phyloP scores from a whole-genome alignment of 2,113 vertebrate genomes.

The Tychaedon coryphoeus region DNA sequence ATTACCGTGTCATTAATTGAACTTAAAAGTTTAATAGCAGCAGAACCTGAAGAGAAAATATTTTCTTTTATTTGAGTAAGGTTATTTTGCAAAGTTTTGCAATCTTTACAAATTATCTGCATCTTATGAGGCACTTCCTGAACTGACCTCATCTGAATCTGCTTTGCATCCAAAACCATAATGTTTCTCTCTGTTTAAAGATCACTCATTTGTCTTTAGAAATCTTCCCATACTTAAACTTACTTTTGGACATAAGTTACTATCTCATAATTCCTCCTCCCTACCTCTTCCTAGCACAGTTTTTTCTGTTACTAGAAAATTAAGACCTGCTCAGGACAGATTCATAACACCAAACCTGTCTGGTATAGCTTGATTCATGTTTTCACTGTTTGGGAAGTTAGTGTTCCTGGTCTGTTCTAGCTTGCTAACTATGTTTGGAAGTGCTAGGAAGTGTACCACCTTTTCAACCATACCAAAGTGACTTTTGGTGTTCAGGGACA shows the following conservation, averaged over 20 bases:
- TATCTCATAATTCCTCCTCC: neutral
- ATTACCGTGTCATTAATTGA: neutral
- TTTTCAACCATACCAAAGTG: neutral
- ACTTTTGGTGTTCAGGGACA: neutral
- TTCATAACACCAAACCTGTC: neutral
- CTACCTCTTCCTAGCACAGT: neutral
- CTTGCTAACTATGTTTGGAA: neutral
- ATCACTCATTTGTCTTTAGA: neutral
- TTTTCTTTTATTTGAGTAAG: neutral
- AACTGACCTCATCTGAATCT: neutral
- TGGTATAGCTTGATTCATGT: neutral
- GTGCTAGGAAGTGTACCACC: neutral
- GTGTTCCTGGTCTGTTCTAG: neutral
- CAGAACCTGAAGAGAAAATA: neutral
- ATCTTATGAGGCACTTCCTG: neutral
- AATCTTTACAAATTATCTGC: neutral
- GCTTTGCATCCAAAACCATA: neutral
- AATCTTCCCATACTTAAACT: neutral
- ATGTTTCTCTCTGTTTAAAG: neutral
- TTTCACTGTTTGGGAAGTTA: neutral
- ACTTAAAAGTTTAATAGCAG: neutral
- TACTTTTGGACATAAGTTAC: neutral
- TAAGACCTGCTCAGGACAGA: neutral
- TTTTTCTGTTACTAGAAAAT: neutral
- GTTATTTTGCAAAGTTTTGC: rapidly evolving